Evolutionary conservation across 1,140 invertebrate genomes (phyloP), one percentile per base, ranked within the genome.

Genomic region (Drosophila malerkotliana): DNA sequence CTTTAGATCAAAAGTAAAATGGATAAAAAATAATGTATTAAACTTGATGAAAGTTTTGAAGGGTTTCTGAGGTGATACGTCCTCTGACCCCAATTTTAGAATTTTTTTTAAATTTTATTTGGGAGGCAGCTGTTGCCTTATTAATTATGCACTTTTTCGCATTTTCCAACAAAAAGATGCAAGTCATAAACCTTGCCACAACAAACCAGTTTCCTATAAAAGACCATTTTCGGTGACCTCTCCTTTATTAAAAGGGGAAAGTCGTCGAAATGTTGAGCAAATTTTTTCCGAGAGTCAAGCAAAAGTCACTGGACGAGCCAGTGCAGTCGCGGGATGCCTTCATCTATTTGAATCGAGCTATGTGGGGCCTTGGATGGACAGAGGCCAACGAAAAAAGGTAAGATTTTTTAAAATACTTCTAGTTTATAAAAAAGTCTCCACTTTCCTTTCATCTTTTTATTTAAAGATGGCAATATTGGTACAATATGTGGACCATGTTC

Each of bases 311-410:
- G 9, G 21, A 37, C 1, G 64, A 58, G n/a, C 1, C 12, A 7
- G 51, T 67, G 2, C 3, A 26, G 3, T 84, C 81, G 4, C 68
- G 77, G 1, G 80, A 84, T 71, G 60, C 72, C 5, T 71, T 79
- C 1, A 3, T 63, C 6, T 84, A 84, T 49, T 37, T 80, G 57
- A 60, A 84, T 48, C 61, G 68, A 0, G 49, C 34, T 1, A 77
- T 78, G 64, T 41, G 41, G 21, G 7, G 45, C 1, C 48, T 51
- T 1, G 82, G 82, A 1, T 87, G 82, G 77, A 63, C 77, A 21
- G 62, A 72, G 4, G 41, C 71, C 0, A 30, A 28, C 2, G 1
- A 69, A 18, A 52, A 41, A 1, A 45, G 39, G 28, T 41, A 47
- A 12, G 4, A 4, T 37, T n/a, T n/a, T n/a, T n/a, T 18, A 14